Evolutionary conservation across 2,113 vertebrate species (phyloP), one percentile per base, ranked within the genome.

Genomic region (Uropsilus gracilis): DNA sequence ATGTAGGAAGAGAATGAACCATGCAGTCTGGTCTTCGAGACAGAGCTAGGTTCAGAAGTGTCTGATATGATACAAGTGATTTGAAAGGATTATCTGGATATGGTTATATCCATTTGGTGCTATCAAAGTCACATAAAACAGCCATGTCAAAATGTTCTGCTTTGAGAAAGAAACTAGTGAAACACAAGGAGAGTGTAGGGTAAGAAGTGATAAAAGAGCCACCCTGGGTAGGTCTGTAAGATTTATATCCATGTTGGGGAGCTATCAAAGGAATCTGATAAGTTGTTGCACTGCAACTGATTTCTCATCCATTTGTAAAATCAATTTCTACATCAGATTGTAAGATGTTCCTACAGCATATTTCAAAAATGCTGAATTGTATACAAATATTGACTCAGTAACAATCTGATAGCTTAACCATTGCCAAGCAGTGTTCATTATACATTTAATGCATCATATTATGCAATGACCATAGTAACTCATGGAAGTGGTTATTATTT

Each of bases 301-400:
- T 20, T 86, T 75, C 84, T 63, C 50, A 90, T 78, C 95, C 73
- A 91, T 91, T 95, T 89, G 71, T 3, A 76, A 96, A 90, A 89
- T 95, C 48, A 87, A 77, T 82, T 92, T 95, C 53, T 86, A 8
- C 0, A 76, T 76, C 34, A 87, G 42, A 92, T 86, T 94, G 69
- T 90, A 77, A 78, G 20, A 88, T 28, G 1, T 48, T 68, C 24
- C 8, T 88, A 92, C 90, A 85, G 88, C 26, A 53, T 77, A 63
- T 80, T 92, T 94, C 30, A 81, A 90, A 87, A 94, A 50, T 81
- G n/a, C 9, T 91, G 44, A 90, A 88, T 88, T 66, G 64, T 11
- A 91, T 55, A 59, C 30, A 90, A 92, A 89, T 8, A 84, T 44
- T 89, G 22, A 77, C 63, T 91, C 32, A 59, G 42, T 71, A 73